phyloP scores from a whole-genome alignment of 30 jellyfish, hydroid and myxozoan genomes.

The Rhopilema esculentum region DNA sequence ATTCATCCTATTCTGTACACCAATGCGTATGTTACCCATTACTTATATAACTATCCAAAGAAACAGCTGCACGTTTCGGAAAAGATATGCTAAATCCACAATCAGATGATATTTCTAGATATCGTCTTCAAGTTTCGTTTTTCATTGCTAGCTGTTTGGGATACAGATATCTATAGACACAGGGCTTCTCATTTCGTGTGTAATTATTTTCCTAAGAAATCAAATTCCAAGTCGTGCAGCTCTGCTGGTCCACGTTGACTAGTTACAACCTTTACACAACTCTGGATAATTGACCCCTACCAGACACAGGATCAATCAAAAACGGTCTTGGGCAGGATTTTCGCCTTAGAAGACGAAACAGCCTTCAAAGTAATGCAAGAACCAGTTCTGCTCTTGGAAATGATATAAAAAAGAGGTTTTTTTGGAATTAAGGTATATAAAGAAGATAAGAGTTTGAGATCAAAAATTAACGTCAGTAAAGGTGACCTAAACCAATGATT shows the following conservation, averaged over 20 bases:
- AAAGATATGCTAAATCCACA: too few species aligned
- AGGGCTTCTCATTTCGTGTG: too few species aligned
- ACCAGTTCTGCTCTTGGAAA: background rate
- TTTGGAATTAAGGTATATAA: background rate
- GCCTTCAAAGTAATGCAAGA: background rate
- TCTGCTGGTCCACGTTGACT: background rate
- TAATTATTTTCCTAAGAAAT: background rate
- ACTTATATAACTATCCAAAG: too few species aligned
- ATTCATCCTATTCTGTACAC: too few species aligned
- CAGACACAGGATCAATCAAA: background rate
- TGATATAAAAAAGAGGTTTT: background rate
- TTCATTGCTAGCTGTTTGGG: too few species aligned
- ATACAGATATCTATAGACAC: too few species aligned
- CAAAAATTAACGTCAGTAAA: background rate
- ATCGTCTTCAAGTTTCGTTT: too few species aligned
- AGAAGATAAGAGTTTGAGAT: background rate
- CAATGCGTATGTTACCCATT: too few species aligned
- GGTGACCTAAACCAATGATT: background rate
- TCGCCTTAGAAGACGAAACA: background rate
- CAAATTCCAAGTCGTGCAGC: background rate
- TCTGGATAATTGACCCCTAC: background rate
- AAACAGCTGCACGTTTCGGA: too few species aligned
- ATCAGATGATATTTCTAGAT: too few species aligned
- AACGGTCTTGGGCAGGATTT: background rate
- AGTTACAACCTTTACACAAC: background rate